These are phyloP conservation scores for Microplitis deprimator DNA, from an alignment of 2,888 invertebrate genomes.

Conservation along the genomic window DNA sequence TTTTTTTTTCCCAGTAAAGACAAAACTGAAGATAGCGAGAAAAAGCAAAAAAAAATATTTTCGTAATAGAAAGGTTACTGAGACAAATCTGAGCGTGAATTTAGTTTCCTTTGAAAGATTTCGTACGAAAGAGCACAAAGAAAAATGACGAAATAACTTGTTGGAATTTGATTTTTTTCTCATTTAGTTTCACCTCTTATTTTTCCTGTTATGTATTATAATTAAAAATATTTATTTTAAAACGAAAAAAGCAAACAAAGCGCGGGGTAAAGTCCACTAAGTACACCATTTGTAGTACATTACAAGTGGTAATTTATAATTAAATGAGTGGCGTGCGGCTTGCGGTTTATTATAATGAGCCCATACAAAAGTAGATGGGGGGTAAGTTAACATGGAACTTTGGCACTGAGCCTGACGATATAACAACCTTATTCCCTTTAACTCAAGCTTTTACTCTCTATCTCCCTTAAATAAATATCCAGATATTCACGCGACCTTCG, in stretches of 20 bases:
- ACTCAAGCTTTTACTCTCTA: constrained; percentile 12
- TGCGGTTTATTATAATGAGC: constrained; percentile 61
- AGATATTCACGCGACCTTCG: not conserved
- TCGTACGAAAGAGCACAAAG: not conserved
- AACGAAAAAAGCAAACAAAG: too few relatives aligned
- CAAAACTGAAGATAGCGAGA: not conserved
- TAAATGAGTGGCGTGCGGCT: constrained; percentile 28
- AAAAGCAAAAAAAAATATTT: not conserved
- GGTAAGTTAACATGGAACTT: constrained; percentile 59
- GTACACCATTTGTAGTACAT: not conserved
- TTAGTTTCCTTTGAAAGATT: constrained; percentile 8
- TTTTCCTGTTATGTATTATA: not conserved
- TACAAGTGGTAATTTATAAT: constrained; percentile 9
- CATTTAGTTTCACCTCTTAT: not conserved
- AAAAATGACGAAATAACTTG: not conserved
- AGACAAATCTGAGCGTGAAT: constrained; percentile 22
- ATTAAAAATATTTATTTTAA: too few relatives aligned
- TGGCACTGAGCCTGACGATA: constrained; percentile 60
- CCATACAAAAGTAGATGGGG: constrained; percentile 30
- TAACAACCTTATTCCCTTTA: constrained; percentile 49
- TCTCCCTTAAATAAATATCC: not conserved
- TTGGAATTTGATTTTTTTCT: not conserved
- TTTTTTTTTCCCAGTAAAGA: not conserved
- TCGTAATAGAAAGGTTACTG: constrained; percentile 8
- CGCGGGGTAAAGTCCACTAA: not conserved